Evolutionary conservation across 2,113 vertebrate genomes (phyloP), one percentile per base, ranked within the genome.

Genomic region (Pipra filicauda): DNA sequence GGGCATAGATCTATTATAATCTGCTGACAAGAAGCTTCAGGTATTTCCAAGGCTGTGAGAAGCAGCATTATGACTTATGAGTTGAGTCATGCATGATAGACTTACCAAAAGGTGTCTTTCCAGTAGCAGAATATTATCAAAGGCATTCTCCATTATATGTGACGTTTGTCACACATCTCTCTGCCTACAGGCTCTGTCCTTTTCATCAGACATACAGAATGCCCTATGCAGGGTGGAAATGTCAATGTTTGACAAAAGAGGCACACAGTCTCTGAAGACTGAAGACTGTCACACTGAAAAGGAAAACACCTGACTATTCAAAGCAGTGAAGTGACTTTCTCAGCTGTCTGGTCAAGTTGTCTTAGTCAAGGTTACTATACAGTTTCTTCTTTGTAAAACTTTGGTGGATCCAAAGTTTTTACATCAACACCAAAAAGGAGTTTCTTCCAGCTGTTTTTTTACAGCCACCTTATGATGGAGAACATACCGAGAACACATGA

Each of bases 151-250:
- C 20, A 8, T n/a, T 59, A 6, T 5, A 24, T 13, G 22, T 43
- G 26, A 33, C 0, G 5, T 22, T 75, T 19, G 22, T 65, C 44
- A 37, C 35, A 30, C 2, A 3, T 15, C 10, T 3, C 0, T 43
- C n/a, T 24, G 9, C 26, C 39, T 66, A 4, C 31, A 12, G 31
- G 4, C 9, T 46, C 59, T 78, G 52, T n/a, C 46, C 26, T 66
- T 31, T n/a, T 30, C 26, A 18, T 18, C 62, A 80, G 12, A 48
- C 9, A 8, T 22, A 33, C 11, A n/a, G 52, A 72, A 54, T 77
- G 44, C 4, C 11, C 9, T 54, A 28, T 15, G 14, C 6, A 65
- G 12, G 43, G 26, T 55, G 39, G 5, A 18, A 55, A 16, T 26
- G 31, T 77, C 31, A 48, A 61, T 82, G 30, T 37, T 55, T 67